These are phyloP conservation scores for Cordilura impudica DNA, from an alignment of 2,888 invertebrate genomes.

Conservation along the genomic window DNA sequence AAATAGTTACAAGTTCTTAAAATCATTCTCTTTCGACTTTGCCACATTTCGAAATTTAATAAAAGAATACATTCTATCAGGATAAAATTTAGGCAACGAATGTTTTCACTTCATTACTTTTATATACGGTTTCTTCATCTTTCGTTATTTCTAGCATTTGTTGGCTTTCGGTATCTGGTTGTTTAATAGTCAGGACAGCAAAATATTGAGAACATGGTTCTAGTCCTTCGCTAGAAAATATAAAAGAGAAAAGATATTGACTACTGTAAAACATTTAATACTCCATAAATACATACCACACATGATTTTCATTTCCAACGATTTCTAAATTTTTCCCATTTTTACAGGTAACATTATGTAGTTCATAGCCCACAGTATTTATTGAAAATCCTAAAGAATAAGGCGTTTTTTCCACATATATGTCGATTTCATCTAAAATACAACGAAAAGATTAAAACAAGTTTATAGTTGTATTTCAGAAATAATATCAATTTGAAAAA, in stretches of 20 bases:
- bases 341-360: constrained; percentile 68
- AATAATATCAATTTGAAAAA: too few relatives aligned
- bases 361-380: constrained; percentile 65
- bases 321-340: constrained; percentile 55
- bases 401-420: constrained; percentile 63
- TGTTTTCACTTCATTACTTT: constrained; percentile 62
- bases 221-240: constrained; percentile 68
- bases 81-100: neutral
- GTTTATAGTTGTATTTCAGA: too few relatives aligned
- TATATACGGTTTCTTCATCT: constrained; percentile 68
- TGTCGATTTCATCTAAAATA: constrained; percentile 57
- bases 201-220: constrained; percentile 72
- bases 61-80: neutral
- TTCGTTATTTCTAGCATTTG: constrained; percentile 57
- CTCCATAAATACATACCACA: constrained; percentile 67
- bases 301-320: constrained; percentile 61
- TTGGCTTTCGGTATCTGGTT: constrained; percentile 42
- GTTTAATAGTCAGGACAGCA: constrained; percentile 64
- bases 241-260: neutral
- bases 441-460: too few relatives aligned
- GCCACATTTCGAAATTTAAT: too few relatives aligned
- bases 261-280: neutral
- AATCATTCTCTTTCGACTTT: too few relatives aligned
- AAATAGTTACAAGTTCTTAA: too few relatives aligned
- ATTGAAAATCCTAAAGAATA: constrained; percentile 67